A percentile compares a stretch with the other conserved stretches of the same genome.
phyloP scores from a whole-genome alignment of 2,797 vertebrate genomes.

The Myotis findleyi region DNA sequence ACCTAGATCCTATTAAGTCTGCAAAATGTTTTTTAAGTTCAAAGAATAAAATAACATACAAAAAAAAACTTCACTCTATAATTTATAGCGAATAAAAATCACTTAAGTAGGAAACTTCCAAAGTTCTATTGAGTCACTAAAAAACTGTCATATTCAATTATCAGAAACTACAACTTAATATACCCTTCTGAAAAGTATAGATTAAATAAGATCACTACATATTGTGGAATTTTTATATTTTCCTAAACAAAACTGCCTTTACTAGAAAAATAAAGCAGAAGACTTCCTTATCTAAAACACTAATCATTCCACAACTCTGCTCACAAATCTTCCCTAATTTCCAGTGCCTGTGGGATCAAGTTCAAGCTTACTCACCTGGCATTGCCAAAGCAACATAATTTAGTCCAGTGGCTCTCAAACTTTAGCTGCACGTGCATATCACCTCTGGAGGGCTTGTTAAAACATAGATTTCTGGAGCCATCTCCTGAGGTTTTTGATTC shows the following conservation, averaged over 20 bases:
- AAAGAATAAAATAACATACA: background rate
- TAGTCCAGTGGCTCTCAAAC: conserved; percentile 1
- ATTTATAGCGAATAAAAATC: conserved; percentile 40
- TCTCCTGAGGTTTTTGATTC: background rate
- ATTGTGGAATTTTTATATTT: background rate
- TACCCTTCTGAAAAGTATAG: background rate
- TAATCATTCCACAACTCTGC: background rate
- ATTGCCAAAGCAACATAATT: background rate
- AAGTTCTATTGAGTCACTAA: background rate
- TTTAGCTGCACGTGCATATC: background rate
- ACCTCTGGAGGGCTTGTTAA: background rate
- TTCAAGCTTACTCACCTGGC: background rate
- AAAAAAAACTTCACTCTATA: background rate
- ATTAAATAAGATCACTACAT: background rate
- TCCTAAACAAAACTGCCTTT: background rate
- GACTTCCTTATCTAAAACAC: background rate
- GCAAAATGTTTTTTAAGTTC: background rate
- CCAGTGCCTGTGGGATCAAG: background rate
- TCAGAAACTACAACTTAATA: conserved; percentile 36
- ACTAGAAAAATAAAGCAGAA: conserved; percentile 38
- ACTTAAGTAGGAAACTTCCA: background rate
- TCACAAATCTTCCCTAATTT: background rate
- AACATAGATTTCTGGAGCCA: background rate
- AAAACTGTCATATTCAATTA: background rate
- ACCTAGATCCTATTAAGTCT: background rate